Conservation (phyloP, 2,797 vertebrate genomes). For the Thalassophryne amazonica region DNA sequence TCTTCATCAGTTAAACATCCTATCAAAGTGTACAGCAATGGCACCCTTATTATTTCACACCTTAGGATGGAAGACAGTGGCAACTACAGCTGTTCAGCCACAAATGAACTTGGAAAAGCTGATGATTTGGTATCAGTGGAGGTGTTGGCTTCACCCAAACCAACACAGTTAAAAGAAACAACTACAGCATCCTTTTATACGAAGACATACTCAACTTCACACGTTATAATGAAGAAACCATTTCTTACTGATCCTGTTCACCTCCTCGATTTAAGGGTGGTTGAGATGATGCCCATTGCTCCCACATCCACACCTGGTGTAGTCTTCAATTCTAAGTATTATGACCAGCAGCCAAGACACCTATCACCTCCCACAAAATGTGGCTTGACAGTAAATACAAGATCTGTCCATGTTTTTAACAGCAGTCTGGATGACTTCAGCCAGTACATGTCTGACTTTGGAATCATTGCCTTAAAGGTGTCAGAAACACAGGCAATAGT, state of each 20-base stretch:
- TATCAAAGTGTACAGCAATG: conserved; percentile 84
- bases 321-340: conserved; percentile 20
- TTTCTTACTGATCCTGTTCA: conserved; percentile 2
- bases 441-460: conserved; percentile 89
- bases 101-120: conserved; percentile 85
- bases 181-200: conserved; percentile 30
- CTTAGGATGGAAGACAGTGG: conserved; percentile 85
- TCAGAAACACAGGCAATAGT: conserved; percentile 90
- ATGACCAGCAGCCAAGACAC: conserved; percentile 6
- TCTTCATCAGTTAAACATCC: conserved; percentile 50
- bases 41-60: conserved; percentile 83
- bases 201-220: conserved; percentile 42
- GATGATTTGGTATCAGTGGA: conserved; percentile 76
- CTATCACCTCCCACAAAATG: conserved; percentile 73
- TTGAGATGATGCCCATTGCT: conserved; percentile 31
- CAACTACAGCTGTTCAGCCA: conserved; percentile 87
- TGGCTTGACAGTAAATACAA: conserved; percentile 72
- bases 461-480: conserved; percentile 90
- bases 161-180: conserved; percentile 22
- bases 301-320: conserved; percentile 33
- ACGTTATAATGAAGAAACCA: conserved; percentile 1
- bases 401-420: conserved; percentile 87
- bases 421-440: conserved; percentile 84
- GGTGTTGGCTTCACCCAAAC: conserved; percentile 72
- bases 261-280: conserved; percentile 6